Conservation (phyloP, 2,888 invertebrate genomes). For the Mesorhabditis belari region DNA sequence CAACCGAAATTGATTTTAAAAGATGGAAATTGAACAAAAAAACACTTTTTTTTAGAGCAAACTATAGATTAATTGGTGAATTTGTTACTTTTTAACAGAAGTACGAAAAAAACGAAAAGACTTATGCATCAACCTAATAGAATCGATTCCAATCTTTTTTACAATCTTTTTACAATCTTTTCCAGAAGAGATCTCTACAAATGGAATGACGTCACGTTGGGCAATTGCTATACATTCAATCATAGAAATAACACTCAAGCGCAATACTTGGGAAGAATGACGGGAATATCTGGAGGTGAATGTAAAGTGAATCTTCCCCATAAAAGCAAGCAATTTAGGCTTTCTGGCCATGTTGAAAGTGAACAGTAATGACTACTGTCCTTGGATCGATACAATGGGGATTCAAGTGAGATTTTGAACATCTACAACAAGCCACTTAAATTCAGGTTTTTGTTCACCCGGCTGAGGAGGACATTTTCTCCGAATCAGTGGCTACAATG, state of each 20-base stretch:
- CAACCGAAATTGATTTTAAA: too few species aligned
- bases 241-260: constrained; percentile 12
- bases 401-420: constrained; percentile 4
- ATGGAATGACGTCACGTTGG: constrained; percentile 31
- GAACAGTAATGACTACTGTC: constrained; percentile 27
- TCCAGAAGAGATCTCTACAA: constrained; percentile 17
- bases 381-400: constrained; percentile 29
- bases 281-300: constrained; percentile 21
- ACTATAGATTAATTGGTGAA: too few species aligned
- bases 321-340: constrained; percentile 7
- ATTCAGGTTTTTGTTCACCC: too few species aligned
- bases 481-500: too few species aligned
- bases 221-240: constrained; percentile 38
- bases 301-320: background rate
- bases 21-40: too few species aligned
- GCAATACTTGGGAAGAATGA: constrained; percentile 12
- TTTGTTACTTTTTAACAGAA: too few species aligned
- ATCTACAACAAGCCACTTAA: too few species aligned
- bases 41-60: too few species aligned
- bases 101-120: too few species aligned
- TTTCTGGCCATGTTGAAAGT: constrained; percentile 20
- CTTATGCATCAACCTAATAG: too few species aligned
- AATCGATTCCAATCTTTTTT: background rate
- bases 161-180: constrained; percentile 4
- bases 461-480: too few species aligned